Evolutionary conservation across 1,140 invertebrate species (phyloP).

Genomic region (Telenomus remus): DNA sequence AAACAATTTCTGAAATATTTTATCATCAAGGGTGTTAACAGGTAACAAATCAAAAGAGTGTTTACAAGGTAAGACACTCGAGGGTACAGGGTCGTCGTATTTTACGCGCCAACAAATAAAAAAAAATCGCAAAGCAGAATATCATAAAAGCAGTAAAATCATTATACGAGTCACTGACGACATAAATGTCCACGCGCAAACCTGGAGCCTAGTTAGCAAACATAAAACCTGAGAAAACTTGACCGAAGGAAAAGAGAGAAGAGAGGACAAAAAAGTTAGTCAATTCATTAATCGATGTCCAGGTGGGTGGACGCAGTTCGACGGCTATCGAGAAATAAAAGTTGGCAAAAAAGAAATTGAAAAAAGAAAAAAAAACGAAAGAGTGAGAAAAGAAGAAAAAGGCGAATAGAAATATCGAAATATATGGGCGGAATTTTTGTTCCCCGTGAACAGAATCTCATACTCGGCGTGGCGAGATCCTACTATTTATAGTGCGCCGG

Average conservation of each 20-base stretch:
- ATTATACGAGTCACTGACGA: constrained; percentile 53
- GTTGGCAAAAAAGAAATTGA: neutral
- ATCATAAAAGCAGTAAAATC: constrained; percentile 50
- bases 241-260: constrained; percentile 6
- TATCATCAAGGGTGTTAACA: constrained; percentile 44
- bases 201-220: constrained; percentile 44
- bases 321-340: constrained; percentile 12
- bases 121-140: constrained; percentile 29
- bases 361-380: constrained; percentile 3
- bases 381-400: too few relatives aligned
- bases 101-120: constrained; percentile 51
- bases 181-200: constrained; percentile 51
- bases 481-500: too few relatives aligned
- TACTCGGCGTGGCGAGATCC: too few relatives aligned
- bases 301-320: constrained; percentile 33
- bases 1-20: too few relatives aligned
- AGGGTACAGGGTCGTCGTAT: constrained; percentile 44
- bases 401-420: too few relatives aligned
- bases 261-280: constrained; percentile 14
- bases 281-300: constrained; percentile 45
- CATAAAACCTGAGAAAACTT: constrained; percentile 47
- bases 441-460: too few relatives aligned
- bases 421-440: too few relatives aligned
- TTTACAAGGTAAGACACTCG: constrained; percentile 54
- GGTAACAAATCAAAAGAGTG: constrained; percentile 53